Evolutionary conservation across 2,888 invertebrate species (phyloP), one percentile per base, ranked within the genome.

Genomic region (Ichneumoninae sp.): DNA sequence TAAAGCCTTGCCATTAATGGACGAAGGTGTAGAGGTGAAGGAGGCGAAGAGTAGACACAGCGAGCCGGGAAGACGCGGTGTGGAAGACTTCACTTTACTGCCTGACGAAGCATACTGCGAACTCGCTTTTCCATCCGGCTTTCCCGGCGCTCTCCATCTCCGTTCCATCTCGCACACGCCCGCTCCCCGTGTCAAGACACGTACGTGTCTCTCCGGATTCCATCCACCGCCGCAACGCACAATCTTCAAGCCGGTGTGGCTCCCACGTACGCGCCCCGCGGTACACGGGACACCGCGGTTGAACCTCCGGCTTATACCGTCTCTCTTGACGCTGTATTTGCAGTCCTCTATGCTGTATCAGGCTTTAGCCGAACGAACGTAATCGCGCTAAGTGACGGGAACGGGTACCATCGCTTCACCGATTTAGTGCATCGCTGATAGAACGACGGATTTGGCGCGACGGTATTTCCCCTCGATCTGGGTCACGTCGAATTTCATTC

Each of bases 281-380:
- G 68, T 50, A 69, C 75, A n/a, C 60, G 60, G 22, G 63, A 33
- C 74, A 50, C 52, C 65, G 65, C 66, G 44, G 63, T 71, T 40
- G 33, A 50, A 52, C 54, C 47, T 33, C 47, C 33, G 74, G 60
- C 47, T 74, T 74, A 63, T 74, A n/a, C 40, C 40, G 47, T 79
- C 66, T 71, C 75, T 74, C 79, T 79, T 50, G 47, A 79, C 52
- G 63, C 75, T 54, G 63, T 79, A 83, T 83, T 69, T 78, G 52
- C 74, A 63, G 74, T 73, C 40, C 22, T 74, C 73, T 54, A 63
- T 44, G 52, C 63, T 47, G 65, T 52, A 75, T 79, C 79, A 79
- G 54, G 47, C 44, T 79, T 75, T 70, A 83, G 47, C 30, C 63
- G 47, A 65, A 79, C 65, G 57, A 79, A 71, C 63, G 60, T 75